These are phyloP conservation scores for Neoarius graeffei DNA, from an alignment of 2,113 vertebrate species.

Conservation along the genomic window DNA sequence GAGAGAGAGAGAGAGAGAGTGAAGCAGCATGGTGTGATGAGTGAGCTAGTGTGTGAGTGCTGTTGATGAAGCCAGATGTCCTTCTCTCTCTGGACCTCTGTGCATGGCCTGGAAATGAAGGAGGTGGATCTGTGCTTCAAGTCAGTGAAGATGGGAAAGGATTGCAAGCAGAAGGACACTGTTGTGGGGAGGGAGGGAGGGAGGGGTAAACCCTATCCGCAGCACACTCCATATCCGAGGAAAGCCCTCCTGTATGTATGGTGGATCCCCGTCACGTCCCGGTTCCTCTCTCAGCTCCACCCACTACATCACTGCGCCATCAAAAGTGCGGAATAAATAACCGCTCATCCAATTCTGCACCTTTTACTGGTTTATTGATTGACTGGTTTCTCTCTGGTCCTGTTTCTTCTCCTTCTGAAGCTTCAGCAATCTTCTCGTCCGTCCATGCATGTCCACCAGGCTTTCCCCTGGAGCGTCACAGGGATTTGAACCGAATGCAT, in stretches of 20 bases:
- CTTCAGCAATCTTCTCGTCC: neutral
- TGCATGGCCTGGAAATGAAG: neutral
- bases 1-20: neutral
- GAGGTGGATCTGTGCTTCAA: neutral
- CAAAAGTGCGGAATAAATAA: neutral
- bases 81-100: neutral
- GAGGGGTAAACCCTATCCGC: conserved; percentile 45
- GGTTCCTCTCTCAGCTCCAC: conserved; percentile 13
- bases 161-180: neutral
- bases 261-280: conserved; percentile 48
- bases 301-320: conserved; percentile 33
- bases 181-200: neutral
- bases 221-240: conserved; percentile 38
- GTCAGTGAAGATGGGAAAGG: neutral
- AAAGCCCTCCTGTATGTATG: conserved; percentile 47
- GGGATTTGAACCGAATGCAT: neutral
- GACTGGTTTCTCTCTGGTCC: no score
- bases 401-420: neutral
- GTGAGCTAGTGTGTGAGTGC: neutral
- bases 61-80: neutral
- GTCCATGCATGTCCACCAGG: neutral
- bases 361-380: neutral
- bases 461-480: neutral
- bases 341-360: neutral
- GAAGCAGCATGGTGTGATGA: no score